Percentiles rank a stretch among this genome's conserved stretches.
These are phyloP conservation scores for Varroa destructor DNA, from an alignment of 1,140 invertebrate genomes.

Conservation along the genomic window DNA sequence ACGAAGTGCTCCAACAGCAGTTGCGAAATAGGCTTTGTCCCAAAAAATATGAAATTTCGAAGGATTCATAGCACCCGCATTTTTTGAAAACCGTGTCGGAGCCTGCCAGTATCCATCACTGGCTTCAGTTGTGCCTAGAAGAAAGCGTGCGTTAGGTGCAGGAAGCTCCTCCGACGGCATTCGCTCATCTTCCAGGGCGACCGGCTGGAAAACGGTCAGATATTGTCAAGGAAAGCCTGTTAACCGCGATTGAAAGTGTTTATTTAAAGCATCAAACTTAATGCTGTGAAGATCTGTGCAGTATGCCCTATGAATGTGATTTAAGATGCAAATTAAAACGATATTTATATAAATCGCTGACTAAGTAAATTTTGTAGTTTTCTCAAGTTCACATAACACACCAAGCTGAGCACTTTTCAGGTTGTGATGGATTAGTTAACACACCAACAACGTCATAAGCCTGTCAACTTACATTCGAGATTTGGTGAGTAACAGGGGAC, in stretches of 20 bases:
- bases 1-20: constrained; percentile 10
- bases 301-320: not conserved
- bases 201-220: constrained; percentile 8
- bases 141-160: not conserved
- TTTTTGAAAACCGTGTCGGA: not conserved
- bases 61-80: not conserved
- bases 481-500: too few relatives aligned
- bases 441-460: too few relatives aligned
- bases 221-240: not conserved
- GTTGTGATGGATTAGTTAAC: too few relatives aligned
- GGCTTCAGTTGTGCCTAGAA: not conserved
- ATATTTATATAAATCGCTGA: too few relatives aligned
- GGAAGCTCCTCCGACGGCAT: constrained; percentile 8
- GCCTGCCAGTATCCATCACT: not conserved
- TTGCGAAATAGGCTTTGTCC: constrained; percentile 25
- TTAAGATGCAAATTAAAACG: too few relatives aligned
- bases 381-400: too few relatives aligned
- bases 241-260: not conserved
- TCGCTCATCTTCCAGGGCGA: constrained; percentile 14
- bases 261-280: not conserved
- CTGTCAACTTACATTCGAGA: too few relatives aligned
- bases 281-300: not conserved
- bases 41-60: constrained; percentile 16
- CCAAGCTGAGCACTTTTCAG: too few relatives aligned
- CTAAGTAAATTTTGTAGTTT: too few relatives aligned